Evolutionary conservation across 2,113 vertebrate genomes (phyloP).

Genomic region (Puffinus mauretanicus): DNA sequence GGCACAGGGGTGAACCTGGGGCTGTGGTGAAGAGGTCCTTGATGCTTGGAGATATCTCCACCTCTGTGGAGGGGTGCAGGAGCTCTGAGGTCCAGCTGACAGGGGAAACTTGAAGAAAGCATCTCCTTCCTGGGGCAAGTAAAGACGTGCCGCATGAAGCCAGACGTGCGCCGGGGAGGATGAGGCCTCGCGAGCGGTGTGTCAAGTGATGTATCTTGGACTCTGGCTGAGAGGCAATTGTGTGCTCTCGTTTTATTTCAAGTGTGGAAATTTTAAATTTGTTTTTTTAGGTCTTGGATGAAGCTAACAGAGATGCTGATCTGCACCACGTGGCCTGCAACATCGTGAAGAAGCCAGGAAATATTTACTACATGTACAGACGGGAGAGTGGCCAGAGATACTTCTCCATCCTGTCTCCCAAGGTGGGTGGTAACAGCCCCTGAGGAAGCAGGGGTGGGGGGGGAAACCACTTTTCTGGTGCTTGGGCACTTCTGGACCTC

Average conservation of each 20-base stretch:
- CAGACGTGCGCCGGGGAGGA: rapidly evolving
- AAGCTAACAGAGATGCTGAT: slow-evolving; percentile 89
- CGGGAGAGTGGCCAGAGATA: slow-evolving; percentile 89
- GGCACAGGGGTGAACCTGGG: neutral
- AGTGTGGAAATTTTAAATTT: neutral
- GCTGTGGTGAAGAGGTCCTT: neutral
- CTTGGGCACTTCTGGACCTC: neutral
- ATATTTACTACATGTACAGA: slow-evolving; percentile 89
- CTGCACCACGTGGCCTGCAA: slow-evolving; percentile 93
- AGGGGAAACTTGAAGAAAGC: neutral
- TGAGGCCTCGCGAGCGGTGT: rapidly evolving
- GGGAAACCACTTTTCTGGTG: neutral
- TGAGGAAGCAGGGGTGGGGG: neutral
- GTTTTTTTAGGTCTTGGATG: slow-evolving; percentile 85
- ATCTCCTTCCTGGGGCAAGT: neutral
- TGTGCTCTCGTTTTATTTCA: neutral
- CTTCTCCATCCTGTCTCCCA: slow-evolving; percentile 94
- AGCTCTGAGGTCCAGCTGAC: neutral
- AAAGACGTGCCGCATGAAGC: neutral
- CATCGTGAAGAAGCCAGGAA: slow-evolving; percentile 94
- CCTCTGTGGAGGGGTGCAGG: neutral
- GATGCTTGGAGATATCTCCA: neutral
- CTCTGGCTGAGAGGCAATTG: neutral
- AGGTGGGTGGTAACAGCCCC: slow-evolving; percentile 70
- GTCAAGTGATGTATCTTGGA: neutral